These are phyloP conservation scores for Sebastes matsubarae DNA, from an alignment of 2,797 vertebrate species.

Conservation along the genomic window DNA sequence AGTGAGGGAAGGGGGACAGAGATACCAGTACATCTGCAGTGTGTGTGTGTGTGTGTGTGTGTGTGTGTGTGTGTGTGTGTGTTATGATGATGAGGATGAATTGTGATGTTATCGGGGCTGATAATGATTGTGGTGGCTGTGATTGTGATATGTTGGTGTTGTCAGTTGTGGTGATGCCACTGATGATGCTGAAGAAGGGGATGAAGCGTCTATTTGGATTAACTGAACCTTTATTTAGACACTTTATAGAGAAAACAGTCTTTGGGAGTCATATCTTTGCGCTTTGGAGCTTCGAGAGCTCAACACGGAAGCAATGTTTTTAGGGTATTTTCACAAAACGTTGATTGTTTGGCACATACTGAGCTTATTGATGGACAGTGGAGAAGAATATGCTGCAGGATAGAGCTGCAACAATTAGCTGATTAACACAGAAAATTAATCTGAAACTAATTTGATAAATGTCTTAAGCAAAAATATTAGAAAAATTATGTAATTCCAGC, in stretches of 20 bases:
- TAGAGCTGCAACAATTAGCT: neutral
- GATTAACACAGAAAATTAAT: neutral
- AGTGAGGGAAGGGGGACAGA: conserved; percentile 58
- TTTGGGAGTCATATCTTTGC: neutral
- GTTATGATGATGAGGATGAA: conserved; percentile 39
- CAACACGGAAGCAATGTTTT: neutral
- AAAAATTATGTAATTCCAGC: neutral
- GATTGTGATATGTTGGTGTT: conserved; percentile 3
- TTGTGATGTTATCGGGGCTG: conserved; percentile 21
- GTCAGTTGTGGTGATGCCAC: conserved; percentile 6
- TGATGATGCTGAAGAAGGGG: neutral
- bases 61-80: neutral
- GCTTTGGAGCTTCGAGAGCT: neutral
- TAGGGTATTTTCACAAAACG: neutral
- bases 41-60: neutral
- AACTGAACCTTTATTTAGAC: neutral
- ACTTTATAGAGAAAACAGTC: neutral
- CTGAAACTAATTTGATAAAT: neutral
- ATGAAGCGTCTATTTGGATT: neutral
- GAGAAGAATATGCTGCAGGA: neutral
- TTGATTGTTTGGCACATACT: neutral
- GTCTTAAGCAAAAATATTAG: neutral
- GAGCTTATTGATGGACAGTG: neutral
- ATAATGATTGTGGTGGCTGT: neutral
- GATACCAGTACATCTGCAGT: conserved; percentile 69